A percentile compares a stretch with the other conserved stretches of the same genome.
These are phyloP conservation scores for Listronotus oregonensis DNA, from an alignment of 1,140 invertebrate species.

Conservation along the genomic window DNA sequence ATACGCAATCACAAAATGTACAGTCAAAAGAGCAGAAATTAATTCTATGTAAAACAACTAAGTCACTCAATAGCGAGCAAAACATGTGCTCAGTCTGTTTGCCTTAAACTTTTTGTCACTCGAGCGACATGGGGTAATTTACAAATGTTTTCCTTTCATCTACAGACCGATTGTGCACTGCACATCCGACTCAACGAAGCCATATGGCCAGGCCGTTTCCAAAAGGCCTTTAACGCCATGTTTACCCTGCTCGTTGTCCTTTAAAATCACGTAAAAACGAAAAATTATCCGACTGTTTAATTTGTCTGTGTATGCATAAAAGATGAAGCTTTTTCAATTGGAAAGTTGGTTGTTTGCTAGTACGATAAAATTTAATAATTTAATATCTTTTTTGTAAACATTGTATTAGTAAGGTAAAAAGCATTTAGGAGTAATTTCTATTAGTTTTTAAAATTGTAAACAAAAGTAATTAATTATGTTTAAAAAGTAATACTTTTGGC, in stretches of 20 bases:
- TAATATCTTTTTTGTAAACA: too few relatives aligned
- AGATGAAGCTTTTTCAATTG: slow-evolving; percentile 21
- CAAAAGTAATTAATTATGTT: too few relatives aligned
- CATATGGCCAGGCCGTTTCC: slow-evolving; percentile 13
- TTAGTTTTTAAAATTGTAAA: too few relatives aligned
- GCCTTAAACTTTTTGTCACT: slow-evolving; percentile 10
- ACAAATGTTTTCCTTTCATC: slow-evolving; percentile 23
- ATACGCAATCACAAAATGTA: too few relatives aligned
- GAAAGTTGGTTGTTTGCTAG: slow-evolving; percentile 7
- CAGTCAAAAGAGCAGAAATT: too few relatives aligned
- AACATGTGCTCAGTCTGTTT: slow-evolving; percentile 8
- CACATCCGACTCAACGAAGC: slow-evolving; percentile 18
- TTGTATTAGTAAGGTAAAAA: too few relatives aligned
- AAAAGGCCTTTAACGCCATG: slow-evolving; percentile 13
- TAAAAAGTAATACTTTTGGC: too few relatives aligned
- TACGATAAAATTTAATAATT: too few relatives aligned
- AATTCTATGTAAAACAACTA: too few relatives aligned
- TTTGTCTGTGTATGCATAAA: slow-evolving; percentile 25
- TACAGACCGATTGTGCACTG: slow-evolving; percentile 22
- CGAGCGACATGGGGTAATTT: slow-evolving; percentile 4
- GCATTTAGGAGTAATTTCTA: too few relatives aligned
- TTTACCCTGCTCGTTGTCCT: slow-evolving; percentile 23
- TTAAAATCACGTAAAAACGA: slow-evolving; percentile 26
- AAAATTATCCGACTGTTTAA: slow-evolving; percentile 24
- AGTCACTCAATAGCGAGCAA: too few relatives aligned